Base-by-base conservation (phyloP, 2,797 vertebrate genomes). In the Silurus lanzhouensis region DNA sequence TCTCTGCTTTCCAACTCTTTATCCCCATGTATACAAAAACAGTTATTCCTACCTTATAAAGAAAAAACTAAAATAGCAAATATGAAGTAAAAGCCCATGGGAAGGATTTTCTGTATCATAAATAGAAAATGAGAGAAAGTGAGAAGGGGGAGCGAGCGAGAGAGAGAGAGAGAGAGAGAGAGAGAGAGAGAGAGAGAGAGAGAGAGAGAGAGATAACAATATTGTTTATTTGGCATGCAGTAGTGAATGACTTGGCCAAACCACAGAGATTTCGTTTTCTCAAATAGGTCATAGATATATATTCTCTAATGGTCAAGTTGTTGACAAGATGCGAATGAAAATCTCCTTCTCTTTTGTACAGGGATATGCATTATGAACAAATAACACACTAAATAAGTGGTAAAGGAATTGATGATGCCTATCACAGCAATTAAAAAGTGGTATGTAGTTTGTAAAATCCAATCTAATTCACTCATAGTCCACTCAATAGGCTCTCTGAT, bases 1-100 rank as follows among this genome's bases (percentile, higher is more conserved):
- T 74, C 27, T 10, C 27, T 77, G 25, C 38, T 60, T 60, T 17
- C 13, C 38, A 82, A 58, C 58, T 55, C 55, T 46, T 67, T 31
- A 61, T 58, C 27, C 46, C 61, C 76, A 38, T 44, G 25, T 58
- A 17, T 76, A 75, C 38, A 22, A 81, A 76, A 31, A 58, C 25
- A 76, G 74, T 20, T 76, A 9, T 57, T 58, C 57, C 79, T 58
- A 71, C 5, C 31, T 81, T 87, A 87, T 80, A 81, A 82, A 38
- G 38, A 38, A 38, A 38, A 38, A 38, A 38, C 38, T 38, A 85
- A 87, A 77, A 38, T 25, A 85, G 46, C 61, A 13, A 25, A 44
- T 27, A 48, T 61, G 20, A 83, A 64, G 44, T 5, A n/a, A 82
- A 46, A 20, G 6, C 52, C 9, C 31, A 25, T 58, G 19, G 22